A percentile compares a stretch with the other conserved stretches of the same genome.
Evolutionary conservation across 2,888 invertebrate species (phyloP).

Genomic region (Monochamus alternatus): DNA sequence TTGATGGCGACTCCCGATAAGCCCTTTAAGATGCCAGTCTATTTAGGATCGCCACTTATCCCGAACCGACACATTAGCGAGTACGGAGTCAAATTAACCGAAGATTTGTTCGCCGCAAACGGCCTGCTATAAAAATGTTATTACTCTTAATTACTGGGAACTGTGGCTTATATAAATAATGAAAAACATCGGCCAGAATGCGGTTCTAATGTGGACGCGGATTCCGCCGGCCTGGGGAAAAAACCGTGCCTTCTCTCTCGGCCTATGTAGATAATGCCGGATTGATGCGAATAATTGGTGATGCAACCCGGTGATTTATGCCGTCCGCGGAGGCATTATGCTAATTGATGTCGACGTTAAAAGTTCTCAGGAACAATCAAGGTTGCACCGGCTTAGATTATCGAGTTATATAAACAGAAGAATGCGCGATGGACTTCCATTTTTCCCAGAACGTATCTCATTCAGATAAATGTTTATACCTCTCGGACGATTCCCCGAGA

Average conservation of each 20-base stretch:
- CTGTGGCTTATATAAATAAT: slow-evolving; percentile 62
- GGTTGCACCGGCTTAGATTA: slow-evolving; percentile 15
- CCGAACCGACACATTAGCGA: slow-evolving; percentile 46
- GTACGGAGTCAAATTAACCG: slow-evolving; percentile 56
- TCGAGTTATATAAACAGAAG: slow-evolving; percentile 26
- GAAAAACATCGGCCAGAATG: slow-evolving; percentile 60
- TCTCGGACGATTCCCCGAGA: not conserved
- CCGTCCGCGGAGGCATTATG: slow-evolving; percentile 13
- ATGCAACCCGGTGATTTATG: slow-evolving; percentile 34
- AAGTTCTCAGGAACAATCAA: slow-evolving; percentile 27
- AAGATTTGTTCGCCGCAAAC: slow-evolving; percentile 59
- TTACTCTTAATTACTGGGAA: slow-evolving; percentile 66
- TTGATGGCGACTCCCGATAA: slow-evolving; percentile 51
- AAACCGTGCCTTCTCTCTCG: slow-evolving; percentile 34
- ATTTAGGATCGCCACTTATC: slow-evolving; percentile 44
- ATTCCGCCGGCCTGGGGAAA: slow-evolving; percentile 46
- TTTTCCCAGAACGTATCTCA: slow-evolving; percentile 21
- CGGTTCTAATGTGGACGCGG: slow-evolving; percentile 54
- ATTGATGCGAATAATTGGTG: slow-evolving; percentile 48
- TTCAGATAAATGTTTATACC: not conserved
- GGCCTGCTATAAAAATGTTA: slow-evolving; percentile 65
- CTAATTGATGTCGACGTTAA: slow-evolving; percentile 18
- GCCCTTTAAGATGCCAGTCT: slow-evolving; percentile 53
- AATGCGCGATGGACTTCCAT: not conserved
- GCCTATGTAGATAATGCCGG: slow-evolving; percentile 51